Evolutionary conservation across 2,797 vertebrate genomes (phyloP), one percentile per base, ranked within the genome.

Genomic region (Alcedo atthis): DNA sequence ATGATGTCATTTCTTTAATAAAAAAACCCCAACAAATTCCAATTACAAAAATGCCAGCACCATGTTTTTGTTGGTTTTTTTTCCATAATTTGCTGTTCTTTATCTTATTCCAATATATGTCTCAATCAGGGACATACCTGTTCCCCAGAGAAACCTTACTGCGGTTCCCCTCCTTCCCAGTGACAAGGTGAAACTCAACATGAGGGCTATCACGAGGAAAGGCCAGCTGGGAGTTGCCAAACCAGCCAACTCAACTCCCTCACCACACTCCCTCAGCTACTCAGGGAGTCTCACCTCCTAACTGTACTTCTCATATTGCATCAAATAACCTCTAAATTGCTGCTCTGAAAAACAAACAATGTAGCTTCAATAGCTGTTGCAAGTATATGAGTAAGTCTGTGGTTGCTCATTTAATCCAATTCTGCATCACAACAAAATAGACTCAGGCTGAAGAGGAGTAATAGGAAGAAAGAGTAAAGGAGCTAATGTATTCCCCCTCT

Each of bases 251-350:
- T 11, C 66, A 81, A 24, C 13, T 16, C 3, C 40, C n/a, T 25
- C 0, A 3, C 18, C 35, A 28, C 0, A 0, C 55, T 79, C n/a
- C 12, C 8, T 30, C 28, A 73, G 61, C 45, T 62, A 15, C 28
- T 8, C 1, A 0, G 16, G 33, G 51, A 78, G 32, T 17, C 54
- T 83, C 15, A 22, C 24, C 46, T 61, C 37, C 62, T 22, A 40
- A 68, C 12, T 15, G 5, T 73, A 58, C 24, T 54, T 40, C 66
- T 58, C 48, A 20, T 1, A 7, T 17, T 69, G 77, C 37, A 87
- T 12, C 64, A 89, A 81, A 70, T 30, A 81, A 57, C 28, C 17
- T 24, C 26, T 32, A 19, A 86, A 64, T 3, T 54, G 30, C 3
- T 78, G 33, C 46, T 79, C 54, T 53, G 74, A 57, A 63, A 75